phyloP scores from a whole-genome alignment of 2,113 vertebrate genomes.

The Poeciliopsis occidentalis region DNA sequence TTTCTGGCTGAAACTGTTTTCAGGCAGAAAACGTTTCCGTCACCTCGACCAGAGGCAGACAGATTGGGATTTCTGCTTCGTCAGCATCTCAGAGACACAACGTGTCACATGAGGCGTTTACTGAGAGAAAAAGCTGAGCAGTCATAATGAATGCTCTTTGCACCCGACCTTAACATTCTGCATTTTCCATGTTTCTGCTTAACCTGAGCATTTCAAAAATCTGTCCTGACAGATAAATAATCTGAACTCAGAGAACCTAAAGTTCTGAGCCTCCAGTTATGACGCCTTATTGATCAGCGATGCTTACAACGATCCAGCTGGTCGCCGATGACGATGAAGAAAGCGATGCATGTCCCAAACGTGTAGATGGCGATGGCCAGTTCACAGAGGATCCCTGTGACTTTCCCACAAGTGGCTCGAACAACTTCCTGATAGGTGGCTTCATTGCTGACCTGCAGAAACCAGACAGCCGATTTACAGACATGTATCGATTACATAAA shows the following conservation, averaged over 20 bases:
- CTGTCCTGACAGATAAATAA: neutral
- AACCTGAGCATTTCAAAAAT: neutral
- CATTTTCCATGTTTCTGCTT: neutral
- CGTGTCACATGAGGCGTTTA: conserved; percentile 52
- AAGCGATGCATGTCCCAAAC: conserved; percentile 96
- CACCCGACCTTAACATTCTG: conserved; percentile 14
- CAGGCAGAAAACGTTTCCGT: neutral
- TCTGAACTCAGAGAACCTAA: no score
- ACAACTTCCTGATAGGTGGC: conserved; percentile 97
- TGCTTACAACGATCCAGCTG: conserved; percentile 94
- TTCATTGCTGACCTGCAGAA: conserved; percentile 87
- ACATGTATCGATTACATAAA: neutral
- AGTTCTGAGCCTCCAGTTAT: neutral
- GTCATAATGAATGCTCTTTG: conserved; percentile 46
- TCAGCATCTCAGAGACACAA: conserved; percentile 52
- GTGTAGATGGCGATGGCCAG: conserved; percentile 92
- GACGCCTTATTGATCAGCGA: neutral
- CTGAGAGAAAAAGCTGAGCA: conserved; percentile 31
- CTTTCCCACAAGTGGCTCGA: conserved; percentile 90
- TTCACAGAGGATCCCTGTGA: conserved; percentile 89
- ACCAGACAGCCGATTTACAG: neutral
- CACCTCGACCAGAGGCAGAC: neutral
- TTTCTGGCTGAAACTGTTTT: no score
- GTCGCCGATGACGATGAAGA: conserved; percentile 98
- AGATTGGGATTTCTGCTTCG: conserved; percentile 19